phyloP scores from a whole-genome alignment of 2,797 vertebrate species.

The Mus minutoides region DNA sequence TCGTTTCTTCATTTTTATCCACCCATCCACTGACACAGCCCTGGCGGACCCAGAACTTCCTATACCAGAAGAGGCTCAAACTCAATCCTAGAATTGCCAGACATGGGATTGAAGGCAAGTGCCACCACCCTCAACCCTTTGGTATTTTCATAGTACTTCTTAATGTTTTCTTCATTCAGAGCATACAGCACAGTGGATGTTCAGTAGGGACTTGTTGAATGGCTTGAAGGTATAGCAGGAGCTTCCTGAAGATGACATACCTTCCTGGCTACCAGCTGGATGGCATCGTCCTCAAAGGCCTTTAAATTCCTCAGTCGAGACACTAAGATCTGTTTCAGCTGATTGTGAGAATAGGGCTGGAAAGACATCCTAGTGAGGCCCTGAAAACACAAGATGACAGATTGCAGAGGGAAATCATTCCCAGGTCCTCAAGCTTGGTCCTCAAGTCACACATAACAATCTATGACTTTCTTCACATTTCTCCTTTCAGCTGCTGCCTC shows the following conservation, averaged over 20 bases:
- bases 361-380: conserved; percentile 98
- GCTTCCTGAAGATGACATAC: conserved; percentile 78
- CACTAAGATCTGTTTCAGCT: conserved; percentile 95
- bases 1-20: not conserved
- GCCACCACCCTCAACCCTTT: not conserved
- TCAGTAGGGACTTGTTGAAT: not conserved
- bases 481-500: not conserved
- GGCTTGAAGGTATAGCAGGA: conserved; percentile 73
- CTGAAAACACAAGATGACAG: conserved; percentile 82
- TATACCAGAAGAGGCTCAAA: not conserved
- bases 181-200: not conserved
- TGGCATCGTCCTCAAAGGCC: conserved; percentile 96
- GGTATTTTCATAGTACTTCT: conserved; percentile 16
- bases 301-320: conserved; percentile 92
- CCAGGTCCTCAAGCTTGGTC: not conserved
- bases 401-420: not conserved
- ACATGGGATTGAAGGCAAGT: not conserved
- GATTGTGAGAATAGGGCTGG: conserved; percentile 96
- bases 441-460: not conserved
- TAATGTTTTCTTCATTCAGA: conserved; percentile 11
- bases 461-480: not conserved
- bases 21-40: not conserved
- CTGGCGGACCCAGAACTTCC: not conserved
- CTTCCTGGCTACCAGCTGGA: conserved; percentile 97
- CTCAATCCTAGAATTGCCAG: not conserved